These are phyloP conservation scores for Ormyrus nitidulus DNA, from an alignment of 2,888 invertebrate species.

Conservation along the genomic window DNA sequence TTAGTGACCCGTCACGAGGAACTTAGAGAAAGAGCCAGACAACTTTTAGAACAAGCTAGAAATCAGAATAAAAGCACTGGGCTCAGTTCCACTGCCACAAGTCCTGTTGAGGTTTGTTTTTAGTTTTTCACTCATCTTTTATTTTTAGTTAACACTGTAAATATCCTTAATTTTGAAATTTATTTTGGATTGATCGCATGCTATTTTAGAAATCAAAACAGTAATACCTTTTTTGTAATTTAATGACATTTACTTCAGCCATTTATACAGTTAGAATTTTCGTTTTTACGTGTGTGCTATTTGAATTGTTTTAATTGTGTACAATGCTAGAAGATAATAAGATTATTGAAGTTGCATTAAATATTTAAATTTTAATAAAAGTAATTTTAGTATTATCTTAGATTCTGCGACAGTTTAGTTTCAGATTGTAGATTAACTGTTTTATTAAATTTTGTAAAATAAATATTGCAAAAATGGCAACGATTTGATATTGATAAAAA, in stretches of 20 bases:
- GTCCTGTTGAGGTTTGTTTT: slow-evolving; percentile 76
- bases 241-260: not conserved
- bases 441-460: too few species aligned
- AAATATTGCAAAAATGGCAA: too few species aligned
- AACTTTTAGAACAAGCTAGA: slow-evolving; percentile 88
- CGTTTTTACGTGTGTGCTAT: too few species aligned
- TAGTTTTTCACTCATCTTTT: slow-evolving; percentile 42
- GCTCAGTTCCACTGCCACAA: slow-evolving; percentile 76
- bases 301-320: too few species aligned
- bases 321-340: too few species aligned
- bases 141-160: slow-evolving; percentile 23
- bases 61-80: slow-evolving; percentile 74
- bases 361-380: too few species aligned
- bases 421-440: too few species aligned
- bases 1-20: slow-evolving; percentile 88
- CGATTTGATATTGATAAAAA: too few species aligned
- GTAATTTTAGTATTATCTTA: too few species aligned
- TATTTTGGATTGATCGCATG: slow-evolving; percentile 16
- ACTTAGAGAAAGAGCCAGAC: slow-evolving; percentile 88
- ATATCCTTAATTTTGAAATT: slow-evolving; percentile 15
- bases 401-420: too few species aligned
- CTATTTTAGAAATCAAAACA: not conserved
- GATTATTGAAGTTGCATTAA: too few species aligned
- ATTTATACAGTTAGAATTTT: not conserved
- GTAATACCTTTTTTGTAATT: not conserved